Conservation (phyloP, 2,888 invertebrate species). For the Eledona agricola region DNA sequence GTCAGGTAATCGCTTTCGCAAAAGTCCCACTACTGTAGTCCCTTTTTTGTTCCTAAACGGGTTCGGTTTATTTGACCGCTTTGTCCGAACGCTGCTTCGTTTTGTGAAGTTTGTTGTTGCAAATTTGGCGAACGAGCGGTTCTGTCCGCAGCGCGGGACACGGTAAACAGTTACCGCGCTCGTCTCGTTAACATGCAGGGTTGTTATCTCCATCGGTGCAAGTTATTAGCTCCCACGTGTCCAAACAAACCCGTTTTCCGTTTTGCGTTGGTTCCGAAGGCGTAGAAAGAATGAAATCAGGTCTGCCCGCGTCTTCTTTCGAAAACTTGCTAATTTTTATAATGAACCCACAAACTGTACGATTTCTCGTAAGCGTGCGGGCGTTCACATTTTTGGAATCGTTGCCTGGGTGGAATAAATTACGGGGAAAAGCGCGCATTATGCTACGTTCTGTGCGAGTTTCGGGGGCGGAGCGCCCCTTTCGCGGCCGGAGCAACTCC, state of each 20-base stretch:
- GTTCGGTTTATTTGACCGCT: neutral
- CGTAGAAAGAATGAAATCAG: slow-evolving; percentile 41
- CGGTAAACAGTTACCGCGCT: slow-evolving; percentile 26
- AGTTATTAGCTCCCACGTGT: slow-evolving; percentile 36
- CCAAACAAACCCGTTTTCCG: slow-evolving; percentile 38
- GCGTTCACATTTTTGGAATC: slow-evolving; percentile 41
- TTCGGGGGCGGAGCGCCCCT: slow-evolving; percentile 1
- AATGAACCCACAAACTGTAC: slow-evolving; percentile 42
- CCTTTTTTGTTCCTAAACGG: slow-evolving; percentile 3
- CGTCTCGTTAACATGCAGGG: slow-evolving; percentile 26
- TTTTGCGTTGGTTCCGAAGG: slow-evolving; percentile 38
- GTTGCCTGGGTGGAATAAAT: slow-evolving; percentile 38
- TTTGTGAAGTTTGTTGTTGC: slow-evolving; percentile 1
- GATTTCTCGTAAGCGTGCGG: slow-evolving; percentile 40
- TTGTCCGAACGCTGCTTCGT: neutral
- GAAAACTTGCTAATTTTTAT: slow-evolving; percentile 42
- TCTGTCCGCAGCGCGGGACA: slow-evolving; percentile 24
- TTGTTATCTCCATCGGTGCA: slow-evolving; percentile 32
- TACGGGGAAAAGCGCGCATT: slow-evolving; percentile 19
- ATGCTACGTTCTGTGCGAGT: slow-evolving; percentile 16
- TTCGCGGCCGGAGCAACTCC: neutral
- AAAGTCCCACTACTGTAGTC: slow-evolving; percentile 14
- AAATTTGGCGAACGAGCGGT: slow-evolving; percentile 19
- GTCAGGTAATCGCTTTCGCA: slow-evolving; percentile 17
- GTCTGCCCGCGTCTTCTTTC: slow-evolving; percentile 43